These are phyloP conservation scores for Drosophila borborema DNA, from an alignment of 2,888 invertebrate species.

Conservation along the genomic window DNA sequence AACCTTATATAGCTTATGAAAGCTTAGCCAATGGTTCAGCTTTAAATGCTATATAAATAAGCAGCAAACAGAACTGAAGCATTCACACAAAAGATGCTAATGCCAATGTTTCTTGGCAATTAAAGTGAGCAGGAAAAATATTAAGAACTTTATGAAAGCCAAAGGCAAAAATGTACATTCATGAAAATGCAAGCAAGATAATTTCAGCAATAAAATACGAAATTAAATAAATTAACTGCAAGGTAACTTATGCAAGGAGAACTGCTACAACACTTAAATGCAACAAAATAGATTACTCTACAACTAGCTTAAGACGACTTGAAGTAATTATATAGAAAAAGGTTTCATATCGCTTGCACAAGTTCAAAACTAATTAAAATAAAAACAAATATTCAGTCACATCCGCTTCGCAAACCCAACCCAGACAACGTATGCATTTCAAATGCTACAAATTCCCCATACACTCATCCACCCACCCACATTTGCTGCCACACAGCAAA, in stretches of 20 bases:
- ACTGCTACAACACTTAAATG: neutral
- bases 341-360: neutral
- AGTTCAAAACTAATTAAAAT: neutral
- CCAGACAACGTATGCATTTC: neutral
- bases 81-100: neutral
- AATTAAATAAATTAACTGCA: neutral
- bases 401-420: neutral
- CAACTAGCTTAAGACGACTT: neutral
- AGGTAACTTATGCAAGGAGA: neutral
- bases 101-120: neutral
- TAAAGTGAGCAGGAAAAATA: neutral
- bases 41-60: too few relatives aligned
- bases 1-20: too few relatives aligned
- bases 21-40: too few relatives aligned
- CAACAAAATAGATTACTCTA: neutral
- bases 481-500: neutral
- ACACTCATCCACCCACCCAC: neutral
- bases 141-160: neutral
- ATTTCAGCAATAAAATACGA: neutral
- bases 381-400: conserved; percentile 1
- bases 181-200: neutral
- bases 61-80: neutral
- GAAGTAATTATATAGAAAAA: neutral
- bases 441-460: neutral
- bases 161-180: neutral